Evolutionary conservation across 2,797 vertebrate genomes (phyloP), one percentile per base, ranked within the genome.

Genomic region (Hippocampus kuda): DNA sequence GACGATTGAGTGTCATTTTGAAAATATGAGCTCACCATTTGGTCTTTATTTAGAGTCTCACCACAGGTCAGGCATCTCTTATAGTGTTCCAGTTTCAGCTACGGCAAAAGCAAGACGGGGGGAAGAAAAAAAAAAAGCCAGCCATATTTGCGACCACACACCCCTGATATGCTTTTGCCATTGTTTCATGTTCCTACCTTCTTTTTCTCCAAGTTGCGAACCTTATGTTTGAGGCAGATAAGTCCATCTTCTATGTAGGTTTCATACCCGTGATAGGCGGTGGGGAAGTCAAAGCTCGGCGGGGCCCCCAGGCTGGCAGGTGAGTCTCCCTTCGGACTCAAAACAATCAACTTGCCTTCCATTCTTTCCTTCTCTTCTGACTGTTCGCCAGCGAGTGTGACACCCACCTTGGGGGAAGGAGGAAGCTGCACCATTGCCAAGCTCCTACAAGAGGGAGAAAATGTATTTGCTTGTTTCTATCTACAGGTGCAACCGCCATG

Each of bases 181-280:
- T 30, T 30, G n/a, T 65, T 48, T 46, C 24, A 2, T 18, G 9
- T 8, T 22, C 72, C 70, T 88, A 98, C 97, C 95, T 97, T 99
- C 83, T 95, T 98, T 81, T 99, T 99, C 89, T 99, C 95, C 73
- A 99, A 90, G 87, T 99, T 99, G 75, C 97, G 93, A 59, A 99
- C 93, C 86, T 99, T 99, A 89, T 98, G 94, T 77, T 94, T 95
- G 74, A 99, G 91, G 83, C 95, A 98, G 88, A 98, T 94, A 72
- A 98, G 93, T 61, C 96, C 94, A 1, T 99, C 94, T 68, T 98
- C 95, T 42, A 98, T 91, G 77, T 99, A 99, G 49, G 84, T 91
- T 65, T 99, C 97, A 2, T 97, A 98, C 0, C 92, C 94, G 6
- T 92, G 90, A 79, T 95, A 93, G 64, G 88, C 68, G 10, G 91